Base-by-base conservation (phyloP, 1,140 invertebrate genomes). In the Apis florea region DNA sequence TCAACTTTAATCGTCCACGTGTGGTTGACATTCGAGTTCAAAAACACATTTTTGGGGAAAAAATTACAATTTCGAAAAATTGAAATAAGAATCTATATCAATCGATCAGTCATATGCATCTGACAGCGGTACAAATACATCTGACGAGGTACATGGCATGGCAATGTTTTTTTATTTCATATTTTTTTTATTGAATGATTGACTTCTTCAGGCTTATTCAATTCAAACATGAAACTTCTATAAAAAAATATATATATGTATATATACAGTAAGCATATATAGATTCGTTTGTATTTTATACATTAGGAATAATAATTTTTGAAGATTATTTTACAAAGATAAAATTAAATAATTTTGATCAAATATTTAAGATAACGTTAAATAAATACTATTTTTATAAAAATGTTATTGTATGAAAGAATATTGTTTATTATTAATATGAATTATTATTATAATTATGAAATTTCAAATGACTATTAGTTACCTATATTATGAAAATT, bases 51-150 rank as follows among this genome's bases (percentile, higher is more conserved):
- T 68, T 51, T 75, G 67, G 40, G 11, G 15, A 0, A 79, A 53
- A 84, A 76, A 72, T 15, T 51, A 63, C 19, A 13, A 13, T 76
- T 59, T 31, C 68, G 70, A 74, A 72, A 85, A 79, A 83, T 83
- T 69, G 47, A 49, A 11, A 56, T 2, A 31, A 31, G 53, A 24
- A 49, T 54, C 26, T 21, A 17, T 21, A 21, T 11, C n/a, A 17
- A 68, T 12, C 79, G 54, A 88, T 88, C 83, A 15, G 78, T 88
- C 86, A 88, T 63, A 64, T 19, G 63, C 61, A 64, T 66, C 47
- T 87, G 86, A 88, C 79, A 80, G 79, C 69, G n/a, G 31, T 51
- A 87, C 85, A 87, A 87, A 75, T 26, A 59, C 56, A 67, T 63
- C 51, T 26, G 72, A 87, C 68, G 72, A 70, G 69, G 77, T 64